These are phyloP conservation scores for Sebastes minor DNA, from an alignment of 2,797 vertebrate species.

Conservation along the genomic window DNA sequence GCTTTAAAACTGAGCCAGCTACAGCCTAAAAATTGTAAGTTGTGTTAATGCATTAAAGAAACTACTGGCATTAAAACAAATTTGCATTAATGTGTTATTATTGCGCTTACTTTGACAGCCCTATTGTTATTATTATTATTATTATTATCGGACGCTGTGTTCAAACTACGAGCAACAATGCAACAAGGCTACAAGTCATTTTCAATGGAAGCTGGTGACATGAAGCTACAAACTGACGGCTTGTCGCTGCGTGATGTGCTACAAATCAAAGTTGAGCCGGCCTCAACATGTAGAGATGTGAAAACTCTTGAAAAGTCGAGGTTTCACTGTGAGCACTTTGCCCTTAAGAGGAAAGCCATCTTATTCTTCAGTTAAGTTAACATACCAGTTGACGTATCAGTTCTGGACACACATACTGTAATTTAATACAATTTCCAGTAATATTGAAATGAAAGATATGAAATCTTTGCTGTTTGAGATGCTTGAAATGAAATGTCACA, in stretches of 20 bases:
- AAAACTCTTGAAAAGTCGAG: not conserved
- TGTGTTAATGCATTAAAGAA: too few relatives aligned
- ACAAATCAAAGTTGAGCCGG: not conserved
- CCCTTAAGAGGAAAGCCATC: not conserved
- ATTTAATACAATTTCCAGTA: not conserved
- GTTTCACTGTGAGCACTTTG: not conserved
- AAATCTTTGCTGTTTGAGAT: not conserved
- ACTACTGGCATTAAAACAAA: too few relatives aligned
- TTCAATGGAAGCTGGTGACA: too few relatives aligned
- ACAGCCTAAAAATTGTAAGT: too few relatives aligned
- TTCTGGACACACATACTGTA: not conserved
- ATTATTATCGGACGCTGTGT: too few relatives aligned
- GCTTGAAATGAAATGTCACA: not conserved
- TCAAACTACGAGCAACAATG: too few relatives aligned
- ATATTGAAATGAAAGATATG: not conserved
- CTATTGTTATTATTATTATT: too few relatives aligned
- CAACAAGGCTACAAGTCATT: too few relatives aligned
- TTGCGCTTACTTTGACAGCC: too few relatives aligned
- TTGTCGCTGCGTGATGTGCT: not conserved
- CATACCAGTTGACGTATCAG: not conserved
- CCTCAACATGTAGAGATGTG: not conserved
- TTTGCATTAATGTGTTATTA: too few relatives aligned
- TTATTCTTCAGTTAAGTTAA: not conserved
- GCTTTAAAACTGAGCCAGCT: too few relatives aligned
- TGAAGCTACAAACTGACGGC: too few relatives aligned